phyloP scores from a whole-genome alignment of 2,888 invertebrate genomes.

The Napeogenes sylphis region DNA sequence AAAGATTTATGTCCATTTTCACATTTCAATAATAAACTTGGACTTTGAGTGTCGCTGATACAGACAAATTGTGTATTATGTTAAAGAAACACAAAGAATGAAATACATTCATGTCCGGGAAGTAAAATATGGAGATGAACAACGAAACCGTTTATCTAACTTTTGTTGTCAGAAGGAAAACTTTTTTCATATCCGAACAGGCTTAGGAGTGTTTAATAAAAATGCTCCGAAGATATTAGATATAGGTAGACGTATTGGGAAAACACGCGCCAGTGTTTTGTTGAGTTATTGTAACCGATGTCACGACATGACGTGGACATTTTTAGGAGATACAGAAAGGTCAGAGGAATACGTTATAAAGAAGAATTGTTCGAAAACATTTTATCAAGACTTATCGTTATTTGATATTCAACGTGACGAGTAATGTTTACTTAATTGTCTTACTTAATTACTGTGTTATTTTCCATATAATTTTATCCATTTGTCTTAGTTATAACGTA shows the following conservation, averaged over 20 bases:
- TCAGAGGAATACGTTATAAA: no score
- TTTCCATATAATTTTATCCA: no score
- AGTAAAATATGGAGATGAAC: conserved; percentile 3
- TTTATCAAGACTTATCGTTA: no score
- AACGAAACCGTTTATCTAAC: conserved; percentile 16
- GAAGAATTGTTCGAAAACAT: no score
- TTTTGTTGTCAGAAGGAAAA: conserved; percentile 26
- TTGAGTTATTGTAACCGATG: not conserved
- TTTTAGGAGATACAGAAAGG: no score
- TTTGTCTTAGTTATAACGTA: no score
- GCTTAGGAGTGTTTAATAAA: conserved; percentile 35
- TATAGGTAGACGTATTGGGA: conserved; percentile 34
- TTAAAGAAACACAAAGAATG: not conserved
- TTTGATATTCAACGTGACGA: no score
- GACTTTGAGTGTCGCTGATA: conserved; percentile 2
- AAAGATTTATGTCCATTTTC: not conserved
- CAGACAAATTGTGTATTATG: conserved; percentile 3
- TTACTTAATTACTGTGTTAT: no score
- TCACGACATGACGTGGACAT: not conserved
- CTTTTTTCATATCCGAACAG: conserved; percentile 51
- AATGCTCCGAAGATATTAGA: conserved; percentile 42
- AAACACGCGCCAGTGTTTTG: conserved; percentile 16
- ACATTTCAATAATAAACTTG: not conserved
- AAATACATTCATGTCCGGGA: not conserved
- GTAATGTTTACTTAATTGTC: no score